phyloP scores from a whole-genome alignment of 2,888 invertebrate genomes.

The Zootermopsis nevadensis region DNA sequence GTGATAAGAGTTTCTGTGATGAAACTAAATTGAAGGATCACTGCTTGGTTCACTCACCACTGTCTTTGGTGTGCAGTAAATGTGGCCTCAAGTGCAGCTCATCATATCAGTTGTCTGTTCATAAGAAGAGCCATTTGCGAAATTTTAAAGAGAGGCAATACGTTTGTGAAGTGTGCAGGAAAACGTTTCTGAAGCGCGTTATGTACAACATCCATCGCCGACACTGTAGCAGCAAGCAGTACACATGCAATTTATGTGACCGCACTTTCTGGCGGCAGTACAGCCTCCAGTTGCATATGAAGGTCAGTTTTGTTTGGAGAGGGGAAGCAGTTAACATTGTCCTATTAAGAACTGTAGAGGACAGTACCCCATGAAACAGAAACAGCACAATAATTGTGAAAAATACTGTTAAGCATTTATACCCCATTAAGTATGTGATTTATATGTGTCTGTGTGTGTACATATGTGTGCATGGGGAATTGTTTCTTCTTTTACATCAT shows the following conservation, averaged over 20 bases:
- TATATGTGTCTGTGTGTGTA: no score
- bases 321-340: no score
- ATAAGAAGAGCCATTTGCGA: conserved; percentile 10
- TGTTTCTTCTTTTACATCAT: no score
- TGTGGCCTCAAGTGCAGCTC: conserved; percentile 1
- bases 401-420: no score
- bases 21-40: conserved; percentile 9
- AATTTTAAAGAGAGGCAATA: background rate
- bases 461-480: no score
- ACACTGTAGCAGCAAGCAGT: conserved; percentile 5
- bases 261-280: background rate
- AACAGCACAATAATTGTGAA: no score
- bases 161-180: background rate
- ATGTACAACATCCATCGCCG: background rate
- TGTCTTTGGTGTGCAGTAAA: background rate
- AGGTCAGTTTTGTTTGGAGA: background rate
- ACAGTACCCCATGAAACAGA: no score
- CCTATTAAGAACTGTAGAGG: no score
- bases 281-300: background rate
- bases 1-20: background rate
- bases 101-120: conserved; percentile 7
- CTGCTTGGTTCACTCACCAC: background rate
- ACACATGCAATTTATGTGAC: conserved; percentile 1
- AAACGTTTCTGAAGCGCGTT: background rate
- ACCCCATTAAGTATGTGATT: no score